A percentile compares a stretch with the other conserved stretches of the same genome.
These are phyloP conservation scores for Pangasius sanitwongsei DNA, from an alignment of 2,797 vertebrate genomes.

Conservation along the genomic window DNA sequence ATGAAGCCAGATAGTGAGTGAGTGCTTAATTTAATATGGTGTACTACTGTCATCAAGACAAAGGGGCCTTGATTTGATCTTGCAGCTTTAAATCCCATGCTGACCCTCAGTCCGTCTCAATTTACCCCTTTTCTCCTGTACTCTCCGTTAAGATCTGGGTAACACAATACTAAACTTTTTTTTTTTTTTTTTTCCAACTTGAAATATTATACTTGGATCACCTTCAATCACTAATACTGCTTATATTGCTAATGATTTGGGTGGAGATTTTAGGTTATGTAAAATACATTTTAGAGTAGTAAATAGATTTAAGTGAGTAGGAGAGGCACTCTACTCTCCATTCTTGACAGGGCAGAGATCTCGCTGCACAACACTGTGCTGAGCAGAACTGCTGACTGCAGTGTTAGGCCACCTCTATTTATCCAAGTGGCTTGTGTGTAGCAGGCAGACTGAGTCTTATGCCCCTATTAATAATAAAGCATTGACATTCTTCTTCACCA, in stretches of 20 bases:
- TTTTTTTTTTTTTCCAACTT: background rate
- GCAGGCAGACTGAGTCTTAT: slow-evolving; percentile 11
- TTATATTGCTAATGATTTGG: background rate
- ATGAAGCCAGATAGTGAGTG: slow-evolving; percentile 8
- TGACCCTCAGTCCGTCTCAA: background rate
- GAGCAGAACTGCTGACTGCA: slow-evolving; percentile 48
- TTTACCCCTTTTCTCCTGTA: background rate
- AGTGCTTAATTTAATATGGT: background rate
- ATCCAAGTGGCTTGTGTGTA: slow-evolving; percentile 44
- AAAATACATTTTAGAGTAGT: background rate
- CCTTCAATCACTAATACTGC: background rate
- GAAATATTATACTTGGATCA: background rate
- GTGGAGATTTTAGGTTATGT: background rate
- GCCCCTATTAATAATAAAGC: slow-evolving; percentile 56
- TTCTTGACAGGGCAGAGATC: slow-evolving; percentile 7
- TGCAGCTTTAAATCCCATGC: background rate
- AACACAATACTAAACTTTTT: background rate
- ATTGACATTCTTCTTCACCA: slow-evolving; percentile 49
- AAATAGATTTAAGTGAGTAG: background rate
- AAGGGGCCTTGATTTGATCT: background rate
- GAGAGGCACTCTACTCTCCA: background rate
- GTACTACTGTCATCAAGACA: background rate
- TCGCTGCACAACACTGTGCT: slow-evolving; percentile 11
- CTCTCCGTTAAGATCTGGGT: background rate
- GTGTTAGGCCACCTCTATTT: slow-evolving; percentile 42